These are phyloP conservation scores for Pelodiscus sinensis DNA, from an alignment of 2,113 vertebrate species.

Conservation along the genomic window DNA sequence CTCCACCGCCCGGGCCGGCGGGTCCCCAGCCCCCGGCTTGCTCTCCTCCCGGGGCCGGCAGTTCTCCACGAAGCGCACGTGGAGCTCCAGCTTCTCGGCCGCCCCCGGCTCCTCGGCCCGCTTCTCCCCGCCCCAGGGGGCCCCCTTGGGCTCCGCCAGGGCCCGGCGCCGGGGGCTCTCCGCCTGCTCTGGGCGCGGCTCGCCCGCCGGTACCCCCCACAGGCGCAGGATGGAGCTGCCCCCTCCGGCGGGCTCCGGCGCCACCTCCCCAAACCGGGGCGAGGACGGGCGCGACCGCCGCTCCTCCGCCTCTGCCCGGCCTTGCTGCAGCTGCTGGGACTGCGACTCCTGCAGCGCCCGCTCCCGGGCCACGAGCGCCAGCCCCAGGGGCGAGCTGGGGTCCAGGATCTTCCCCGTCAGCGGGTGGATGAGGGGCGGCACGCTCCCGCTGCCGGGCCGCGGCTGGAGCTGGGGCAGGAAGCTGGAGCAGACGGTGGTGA, in stretches of 20 bases:
- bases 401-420: conserved; percentile 92
- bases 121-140: conserved; percentile 20
- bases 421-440: conserved; percentile 89
- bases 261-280: conserved; percentile 73
- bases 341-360: conserved; percentile 88
- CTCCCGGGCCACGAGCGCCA: conserved; percentile 90
- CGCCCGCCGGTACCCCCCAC: conserved; percentile 63
- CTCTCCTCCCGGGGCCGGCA: conserved; percentile 64
- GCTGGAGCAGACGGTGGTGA: conserved; percentile 62
- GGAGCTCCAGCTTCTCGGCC: conserved; percentile 69
- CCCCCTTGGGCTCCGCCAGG: conserved; percentile 36
- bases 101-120: conserved; percentile 41
- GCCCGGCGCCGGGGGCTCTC: conserved; percentile 50
- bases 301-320: conserved; percentile 71
- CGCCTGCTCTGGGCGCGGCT: conserved; percentile 37
- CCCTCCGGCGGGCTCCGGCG: neutral
- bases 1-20: conserved; percentile 40
- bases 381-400: conserved; percentile 88
- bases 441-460: neutral
- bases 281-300: conserved; percentile 74
- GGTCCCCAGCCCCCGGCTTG: conserved; percentile 66
- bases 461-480: conserved; percentile 62
- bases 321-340: conserved; percentile 50
- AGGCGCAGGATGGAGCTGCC: conserved; percentile 72
- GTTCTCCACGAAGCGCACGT: conserved; percentile 83